Percentiles rank a stretch among this genome's conserved stretches.
Conservation (phyloP, 2,113 vertebrate genomes). For the Colossoma macropomum region DNA sequence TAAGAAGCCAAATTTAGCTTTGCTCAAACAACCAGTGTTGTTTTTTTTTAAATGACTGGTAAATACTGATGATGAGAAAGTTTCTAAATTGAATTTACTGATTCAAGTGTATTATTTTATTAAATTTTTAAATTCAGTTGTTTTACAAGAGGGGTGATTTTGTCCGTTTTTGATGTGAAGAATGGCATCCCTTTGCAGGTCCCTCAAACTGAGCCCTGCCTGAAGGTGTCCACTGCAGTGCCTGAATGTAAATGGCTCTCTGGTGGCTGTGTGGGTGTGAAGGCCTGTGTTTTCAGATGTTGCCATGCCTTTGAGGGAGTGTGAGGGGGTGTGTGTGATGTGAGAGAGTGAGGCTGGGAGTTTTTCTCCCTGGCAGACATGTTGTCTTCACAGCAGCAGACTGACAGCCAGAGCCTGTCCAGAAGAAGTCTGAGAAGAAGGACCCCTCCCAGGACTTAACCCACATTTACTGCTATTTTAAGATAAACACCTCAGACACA, state of each 20-base stretch:
- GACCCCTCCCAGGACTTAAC: constrained; percentile 60
- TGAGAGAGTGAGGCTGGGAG: constrained; percentile 15
- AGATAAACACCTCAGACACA: constrained; percentile 43
- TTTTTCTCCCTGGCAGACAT: constrained; percentile 22
- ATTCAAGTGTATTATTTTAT: no score
- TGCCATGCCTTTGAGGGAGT: constrained; percentile 27
- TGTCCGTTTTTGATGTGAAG: not conserved
- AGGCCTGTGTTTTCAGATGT: not conserved
- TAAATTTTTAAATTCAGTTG: no score
- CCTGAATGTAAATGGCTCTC: not conserved
- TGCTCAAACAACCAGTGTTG: no score
- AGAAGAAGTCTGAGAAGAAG: constrained; percentile 41
- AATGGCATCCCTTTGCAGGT: not conserved
- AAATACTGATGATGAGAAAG: no score
- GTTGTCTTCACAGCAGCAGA: constrained; percentile 44
- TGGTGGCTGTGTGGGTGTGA: not conserved
- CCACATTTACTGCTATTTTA: constrained; percentile 60
- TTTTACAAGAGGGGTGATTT: no score
- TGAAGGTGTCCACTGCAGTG: not conserved
- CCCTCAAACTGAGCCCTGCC: not conserved
- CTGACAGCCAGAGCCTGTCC: constrained; percentile 58
- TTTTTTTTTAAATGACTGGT: no score
- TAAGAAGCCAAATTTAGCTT: no score
- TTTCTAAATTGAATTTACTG: no score
- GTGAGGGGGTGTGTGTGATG: constrained; percentile 16